Conservation (phyloP, 2,113 vertebrate species). For the Electrona antarctica region DNA sequence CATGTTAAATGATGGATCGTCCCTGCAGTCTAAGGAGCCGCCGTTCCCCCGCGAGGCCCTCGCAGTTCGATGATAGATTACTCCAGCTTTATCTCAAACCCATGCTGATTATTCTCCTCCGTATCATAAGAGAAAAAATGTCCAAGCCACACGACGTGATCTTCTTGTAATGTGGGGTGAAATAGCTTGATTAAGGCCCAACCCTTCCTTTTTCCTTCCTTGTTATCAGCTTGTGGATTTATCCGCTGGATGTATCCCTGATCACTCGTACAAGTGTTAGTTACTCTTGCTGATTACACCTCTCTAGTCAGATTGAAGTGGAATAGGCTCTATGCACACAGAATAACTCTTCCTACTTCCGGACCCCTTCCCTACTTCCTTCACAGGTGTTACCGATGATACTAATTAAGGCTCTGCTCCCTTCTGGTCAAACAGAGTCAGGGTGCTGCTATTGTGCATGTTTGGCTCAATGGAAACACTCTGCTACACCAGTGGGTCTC, state of each 20-base stretch:
- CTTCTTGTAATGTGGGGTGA: conserved; percentile 44
- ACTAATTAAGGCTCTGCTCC: not conserved
- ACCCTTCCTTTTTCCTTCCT: conserved; percentile 33
- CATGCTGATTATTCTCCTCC: conserved; percentile 64
- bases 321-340: too few relatives aligned
- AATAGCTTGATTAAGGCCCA: conserved; percentile 55
- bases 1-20: conserved; percentile 75
- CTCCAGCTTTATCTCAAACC: conserved; percentile 59
- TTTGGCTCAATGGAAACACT: too few relatives aligned
- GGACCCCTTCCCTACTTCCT: not conserved
- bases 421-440: not conserved
- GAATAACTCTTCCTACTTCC: too few relatives aligned
- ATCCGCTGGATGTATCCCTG: not conserved
- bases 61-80: conserved; percentile 66
- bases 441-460: not conserved
- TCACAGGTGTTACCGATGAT: not conserved
- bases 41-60: conserved; percentile 14
- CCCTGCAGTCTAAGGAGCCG: conserved; percentile 32
- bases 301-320: too few relatives aligned
- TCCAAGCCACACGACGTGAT: conserved; percentile 37
- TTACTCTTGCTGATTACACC: not conserved
- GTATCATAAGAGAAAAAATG: conserved; percentile 36
- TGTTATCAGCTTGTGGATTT: conserved; percentile 28
- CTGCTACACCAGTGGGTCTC: too few relatives aligned
- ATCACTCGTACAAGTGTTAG: conserved; percentile 4